A percentile compares a stretch with the other conserved stretches of the same genome.
Evolutionary conservation across 2,888 invertebrate genomes (phyloP).

Genomic region (Adelognathus sp.): DNA sequence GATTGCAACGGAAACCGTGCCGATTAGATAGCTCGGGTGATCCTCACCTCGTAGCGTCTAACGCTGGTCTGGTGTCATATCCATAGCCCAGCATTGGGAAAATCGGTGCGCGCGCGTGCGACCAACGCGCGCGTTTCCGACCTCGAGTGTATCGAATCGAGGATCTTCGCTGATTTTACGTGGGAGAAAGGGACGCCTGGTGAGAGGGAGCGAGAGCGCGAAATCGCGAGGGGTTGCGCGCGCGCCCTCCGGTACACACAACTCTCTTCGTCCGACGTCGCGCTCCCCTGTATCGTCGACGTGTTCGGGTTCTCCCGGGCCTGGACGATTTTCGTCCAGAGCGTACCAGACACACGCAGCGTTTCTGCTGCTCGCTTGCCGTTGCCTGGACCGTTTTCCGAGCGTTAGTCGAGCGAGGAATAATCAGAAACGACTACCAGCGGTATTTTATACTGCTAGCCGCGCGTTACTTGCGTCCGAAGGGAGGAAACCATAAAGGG

Average conservation of each 20-base stretch:
- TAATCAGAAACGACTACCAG: not conserved
- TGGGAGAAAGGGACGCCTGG: slow-evolving; percentile 61
- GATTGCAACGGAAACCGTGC: not conserved
- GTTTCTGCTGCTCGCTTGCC: slow-evolving; percentile 68
- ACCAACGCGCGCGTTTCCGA: slow-evolving; percentile 67
- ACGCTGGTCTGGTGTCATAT: slow-evolving; percentile 11
- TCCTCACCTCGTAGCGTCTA: not conserved
- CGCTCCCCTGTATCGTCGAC: slow-evolving; percentile 57
- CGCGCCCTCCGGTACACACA: slow-evolving; percentile 57
- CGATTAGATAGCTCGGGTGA: not conserved
- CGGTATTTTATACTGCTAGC: slow-evolving; percentile 26
- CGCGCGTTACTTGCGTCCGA: not conserved
- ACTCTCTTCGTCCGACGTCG: slow-evolving; percentile 52
- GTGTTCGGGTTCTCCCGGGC: slow-evolving; percentile 69
- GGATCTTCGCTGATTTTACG: slow-evolving; percentile 79
- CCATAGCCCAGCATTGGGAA: not conserved
- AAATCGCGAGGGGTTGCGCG: slow-evolving; percentile 44
- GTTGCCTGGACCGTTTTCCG: slow-evolving; percentile 76
- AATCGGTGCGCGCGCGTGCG: slow-evolving; percentile 13
- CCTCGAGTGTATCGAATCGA: slow-evolving; percentile 75
- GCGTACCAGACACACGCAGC: slow-evolving; percentile 70
- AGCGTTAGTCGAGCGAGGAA: slow-evolving; percentile 42
- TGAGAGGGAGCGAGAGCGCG: slow-evolving; percentile 5
- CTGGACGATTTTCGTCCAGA: slow-evolving; percentile 63
- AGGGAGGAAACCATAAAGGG: not conserved